Percentiles rank a stretch among this genome's conserved stretches.
Evolutionary conservation across 2,888 invertebrate species (phyloP).

Genomic region (Diplazon laetatorius): DNA sequence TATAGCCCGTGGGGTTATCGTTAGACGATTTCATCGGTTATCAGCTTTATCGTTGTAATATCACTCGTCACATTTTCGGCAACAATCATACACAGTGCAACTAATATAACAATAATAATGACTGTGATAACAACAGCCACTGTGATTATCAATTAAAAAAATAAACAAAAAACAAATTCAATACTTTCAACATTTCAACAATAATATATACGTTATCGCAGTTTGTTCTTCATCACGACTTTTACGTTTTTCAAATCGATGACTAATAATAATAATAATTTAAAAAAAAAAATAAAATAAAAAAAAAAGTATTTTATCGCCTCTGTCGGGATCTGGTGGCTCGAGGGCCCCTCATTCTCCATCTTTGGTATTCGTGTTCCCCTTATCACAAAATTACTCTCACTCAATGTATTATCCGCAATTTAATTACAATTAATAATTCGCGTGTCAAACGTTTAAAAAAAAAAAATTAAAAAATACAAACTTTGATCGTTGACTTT

Average conservation of each 20-base stretch:
- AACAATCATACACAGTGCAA: slow-evolving; percentile 31
- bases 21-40: slow-evolving; percentile 25
- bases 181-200: slow-evolving; percentile 43
- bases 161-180: slow-evolving; percentile 28
- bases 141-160: slow-evolving; percentile 19
- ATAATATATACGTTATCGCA: no score
- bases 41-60: slow-evolving; percentile 51
- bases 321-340: slow-evolving; percentile 25
- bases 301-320: slow-evolving; percentile 34
- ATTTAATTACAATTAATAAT: slow-evolving; percentile 22
- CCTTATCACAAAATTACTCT: slow-evolving; percentile 72
- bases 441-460: no score
- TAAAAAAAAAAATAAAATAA: no score
- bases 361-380: slow-evolving; percentile 69
- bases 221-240: no score
- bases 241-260: slow-evolving; percentile 22
- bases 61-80: slow-evolving; percentile 58
- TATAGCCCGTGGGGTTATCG: slow-evolving; percentile 46
- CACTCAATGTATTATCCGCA: slow-evolving; percentile 62
- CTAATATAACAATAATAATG: slow-evolving; percentile 29
- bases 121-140: slow-evolving; percentile 18
- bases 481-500: no score
- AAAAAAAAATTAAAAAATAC: no score
- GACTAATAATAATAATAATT: no score
- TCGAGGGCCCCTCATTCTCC: slow-evolving; percentile 14